Conservation (phyloP, 1,140 invertebrate genomes). For the Zaprionus nigranus region DNA sequence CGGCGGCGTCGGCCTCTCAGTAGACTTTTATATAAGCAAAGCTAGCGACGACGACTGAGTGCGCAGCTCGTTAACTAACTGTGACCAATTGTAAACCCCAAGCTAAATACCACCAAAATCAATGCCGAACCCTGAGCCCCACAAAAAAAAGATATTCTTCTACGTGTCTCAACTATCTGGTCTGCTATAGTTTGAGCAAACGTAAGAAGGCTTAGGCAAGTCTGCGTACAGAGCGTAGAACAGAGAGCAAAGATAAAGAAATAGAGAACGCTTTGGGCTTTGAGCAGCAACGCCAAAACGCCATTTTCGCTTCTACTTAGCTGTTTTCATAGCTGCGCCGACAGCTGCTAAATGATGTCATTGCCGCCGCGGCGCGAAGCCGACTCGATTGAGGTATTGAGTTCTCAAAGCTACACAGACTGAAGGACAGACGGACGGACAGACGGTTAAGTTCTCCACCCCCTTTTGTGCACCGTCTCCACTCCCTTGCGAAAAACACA, state of each 20-base stretch:
- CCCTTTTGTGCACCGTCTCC: background rate
- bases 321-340: constrained; percentile 56
- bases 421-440: constrained; percentile 12
- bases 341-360: constrained; percentile 71
- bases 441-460: constrained; percentile 25
- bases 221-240: background rate
- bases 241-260: background rate
- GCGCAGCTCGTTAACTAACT: constrained; percentile 36
- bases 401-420: background rate
- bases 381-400: background rate
- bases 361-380: constrained; percentile 51
- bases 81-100: constrained; percentile 35
- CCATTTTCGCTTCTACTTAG: constrained; percentile 66
- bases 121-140: constrained; percentile 8
- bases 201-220: constrained; percentile 16
- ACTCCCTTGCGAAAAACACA: constrained; percentile 39
- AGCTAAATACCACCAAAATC: constrained; percentile 21
- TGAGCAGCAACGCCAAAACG: constrained; percentile 22
- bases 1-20: constrained; percentile 38
- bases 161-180: background rate
- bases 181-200: constrained; percentile 10
- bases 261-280: constrained; percentile 1
- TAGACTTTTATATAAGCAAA: constrained; percentile 59
- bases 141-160: background rate
- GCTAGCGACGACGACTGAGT: constrained; percentile 18